Evolutionary conservation across 1,140 invertebrate genomes (phyloP).

Genomic region (Rhizoglyphus robini): DNA sequence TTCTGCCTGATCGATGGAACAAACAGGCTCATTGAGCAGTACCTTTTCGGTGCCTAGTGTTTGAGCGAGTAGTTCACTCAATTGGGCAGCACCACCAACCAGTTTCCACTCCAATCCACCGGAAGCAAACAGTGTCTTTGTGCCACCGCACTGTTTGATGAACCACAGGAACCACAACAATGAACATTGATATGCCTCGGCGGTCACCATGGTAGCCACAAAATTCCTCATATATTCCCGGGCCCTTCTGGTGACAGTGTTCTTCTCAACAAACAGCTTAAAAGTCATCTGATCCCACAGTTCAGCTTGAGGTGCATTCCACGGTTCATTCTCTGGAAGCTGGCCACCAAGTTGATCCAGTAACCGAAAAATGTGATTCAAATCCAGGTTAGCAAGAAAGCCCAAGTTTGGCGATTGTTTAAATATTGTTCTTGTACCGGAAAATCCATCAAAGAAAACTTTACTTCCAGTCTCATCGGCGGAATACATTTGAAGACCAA

Average conservation of each 20-base stretch:
- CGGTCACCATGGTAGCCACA: constrained; percentile 28
- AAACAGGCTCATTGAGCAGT: constrained; percentile 25
- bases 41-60: constrained; percentile 28
- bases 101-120: constrained; percentile 36
- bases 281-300: constrained; percentile 36
- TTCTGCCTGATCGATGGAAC: constrained; percentile 22
- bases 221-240: constrained; percentile 23
- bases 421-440: background rate
- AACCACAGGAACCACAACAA: constrained; percentile 36
- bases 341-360: constrained; percentile 29
- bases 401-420: background rate
- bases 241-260: constrained; percentile 31
- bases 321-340: constrained; percentile 34
- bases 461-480: constrained; percentile 26
- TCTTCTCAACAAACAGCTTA: constrained; percentile 32
- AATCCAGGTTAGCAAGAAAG: constrained; percentile 22
- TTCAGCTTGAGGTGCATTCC: constrained; percentile 34
- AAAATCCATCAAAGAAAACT: background rate
- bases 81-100: constrained; percentile 34
- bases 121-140: constrained; percentile 30
- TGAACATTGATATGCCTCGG: constrained; percentile 33
- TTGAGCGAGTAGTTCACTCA: constrained; percentile 31
- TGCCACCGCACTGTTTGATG: constrained; percentile 31
- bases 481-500: constrained; percentile 31
- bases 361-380: constrained; percentile 25